phyloP scores from a whole-genome alignment of 2,113 vertebrate species.

The Oryzias javanicus region DNA sequence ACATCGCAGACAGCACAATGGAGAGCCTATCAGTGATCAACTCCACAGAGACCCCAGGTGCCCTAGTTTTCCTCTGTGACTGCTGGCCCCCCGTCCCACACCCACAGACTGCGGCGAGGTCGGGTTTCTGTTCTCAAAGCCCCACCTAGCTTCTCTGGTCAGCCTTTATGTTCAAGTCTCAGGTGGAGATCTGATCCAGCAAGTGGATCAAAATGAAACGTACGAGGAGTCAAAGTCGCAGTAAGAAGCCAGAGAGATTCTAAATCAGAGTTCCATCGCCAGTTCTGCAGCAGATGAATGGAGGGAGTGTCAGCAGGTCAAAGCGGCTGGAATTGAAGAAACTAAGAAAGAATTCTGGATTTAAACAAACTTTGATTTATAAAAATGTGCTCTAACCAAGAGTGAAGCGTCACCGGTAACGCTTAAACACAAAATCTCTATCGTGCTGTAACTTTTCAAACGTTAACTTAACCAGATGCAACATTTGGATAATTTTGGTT shows the following conservation, averaged over 20 bases:
- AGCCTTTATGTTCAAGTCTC: slow-evolving; percentile 22
- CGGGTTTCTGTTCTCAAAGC: slow-evolving; percentile 58
- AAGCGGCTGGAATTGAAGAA: too few species aligned
- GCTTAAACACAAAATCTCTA: too few species aligned
- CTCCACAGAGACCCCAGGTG: slow-evolving; percentile 69
- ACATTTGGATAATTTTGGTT: too few species aligned
- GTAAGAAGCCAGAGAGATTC: slow-evolving; percentile 18
- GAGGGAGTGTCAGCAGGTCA: too few species aligned
- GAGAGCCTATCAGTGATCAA: slow-evolving; percentile 43
- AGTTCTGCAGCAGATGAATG: too few species aligned
- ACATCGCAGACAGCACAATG: slow-evolving; percentile 33
- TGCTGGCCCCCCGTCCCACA: slow-evolving; percentile 46
- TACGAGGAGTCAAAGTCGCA: slow-evolving; percentile 12
- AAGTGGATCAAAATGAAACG: slow-evolving; percentile 18
- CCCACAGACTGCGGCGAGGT: slow-evolving; percentile 37
- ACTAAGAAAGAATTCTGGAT: too few species aligned
- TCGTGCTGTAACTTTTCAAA: too few species aligned
- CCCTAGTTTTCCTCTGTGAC: slow-evolving; percentile 46
- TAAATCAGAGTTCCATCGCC: neutral
- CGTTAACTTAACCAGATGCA: too few species aligned
- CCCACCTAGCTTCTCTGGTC: slow-evolving; percentile 42
- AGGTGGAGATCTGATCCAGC: slow-evolving; percentile 40
- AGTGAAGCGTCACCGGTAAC: too few species aligned
- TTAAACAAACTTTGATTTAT: too few species aligned
- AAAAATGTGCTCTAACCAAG: too few species aligned